Percentiles rank a stretch among this genome's conserved stretches.
phyloP scores from a whole-genome alignment of 2,888 invertebrate genomes.

The Meiosimyza platycephala region DNA sequence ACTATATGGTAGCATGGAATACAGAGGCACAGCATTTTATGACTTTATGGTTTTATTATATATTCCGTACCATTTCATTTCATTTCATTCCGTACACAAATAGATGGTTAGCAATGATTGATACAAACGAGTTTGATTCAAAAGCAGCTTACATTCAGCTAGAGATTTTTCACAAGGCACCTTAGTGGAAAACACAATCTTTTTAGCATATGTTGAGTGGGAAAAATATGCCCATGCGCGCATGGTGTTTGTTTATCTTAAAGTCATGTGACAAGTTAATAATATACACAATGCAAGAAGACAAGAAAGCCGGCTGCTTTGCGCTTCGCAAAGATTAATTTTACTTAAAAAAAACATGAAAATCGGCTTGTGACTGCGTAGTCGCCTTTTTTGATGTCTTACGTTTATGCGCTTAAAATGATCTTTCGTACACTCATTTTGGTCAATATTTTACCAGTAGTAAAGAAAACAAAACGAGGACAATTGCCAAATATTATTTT shows the following conservation, averaged over 20 bases:
- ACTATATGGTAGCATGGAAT: background rate
- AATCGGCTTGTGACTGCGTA: background rate
- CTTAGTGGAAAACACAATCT: slow-evolving; percentile 18
- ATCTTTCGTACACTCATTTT: background rate
- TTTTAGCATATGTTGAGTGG: slow-evolving; percentile 34
- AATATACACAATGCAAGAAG: slow-evolving; percentile 45
- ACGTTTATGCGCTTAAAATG: background rate
- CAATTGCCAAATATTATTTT: slow-evolving; percentile 12
- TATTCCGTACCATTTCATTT: too few species aligned
- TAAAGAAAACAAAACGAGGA: background rate
- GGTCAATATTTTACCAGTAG: background rate
- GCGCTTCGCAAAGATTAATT: slow-evolving; percentile 42
- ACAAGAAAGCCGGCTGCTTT: slow-evolving; percentile 54
- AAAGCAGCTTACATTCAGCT: too few species aligned
- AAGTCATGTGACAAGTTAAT: slow-evolving; percentile 58
- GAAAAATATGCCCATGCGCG: slow-evolving; percentile 42
- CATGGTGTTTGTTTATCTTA: slow-evolving; percentile 51
- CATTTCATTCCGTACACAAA: too few species aligned
- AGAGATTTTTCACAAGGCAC: background rate
- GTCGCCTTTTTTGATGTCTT: background rate
- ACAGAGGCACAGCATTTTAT: background rate
- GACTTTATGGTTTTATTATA: slow-evolving; percentile 14
- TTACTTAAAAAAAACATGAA: background rate
- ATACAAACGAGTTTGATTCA: slow-evolving; percentile 1
- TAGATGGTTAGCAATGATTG: background rate